Base-by-base conservation (phyloP, 2,113 vertebrate species). In the Tetraodon nigroviridis region DNA sequence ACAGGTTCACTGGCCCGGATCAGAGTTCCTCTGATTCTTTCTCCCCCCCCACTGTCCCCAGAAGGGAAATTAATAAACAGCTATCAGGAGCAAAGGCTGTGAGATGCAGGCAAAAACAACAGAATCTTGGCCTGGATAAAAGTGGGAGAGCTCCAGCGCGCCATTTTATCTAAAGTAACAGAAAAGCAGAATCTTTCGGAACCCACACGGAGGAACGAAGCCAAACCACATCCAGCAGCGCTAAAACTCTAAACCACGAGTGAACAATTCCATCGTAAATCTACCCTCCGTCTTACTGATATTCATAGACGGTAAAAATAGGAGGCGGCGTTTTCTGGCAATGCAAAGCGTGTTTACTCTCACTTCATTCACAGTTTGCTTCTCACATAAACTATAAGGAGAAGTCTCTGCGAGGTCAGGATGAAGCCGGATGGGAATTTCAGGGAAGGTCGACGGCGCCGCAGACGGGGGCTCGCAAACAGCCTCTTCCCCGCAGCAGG, bases 91-190 rank as follows among this genome's bases (percentile, higher is more conserved):
- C 55, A 27, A 52, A 61, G 71, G 53, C 7, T 37, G 45, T 69
- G 32, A 11, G 32, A 12, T 37, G 24, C 24, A 27, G 24, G 24
- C 24, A 27, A 27, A 27, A 27, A 27, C 24, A 27, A 5, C 7
- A 16, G 60, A 37, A 72, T 79, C 80, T 82, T 46, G 61, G 56
- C 53, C 19, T 3, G 54, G 21, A 47, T 54, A 47, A 46, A 63
- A 15, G 49, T 57, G 67, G 66, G 53, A 72, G 55, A 64, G 50
- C 37, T 76, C 80, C 67, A 60, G 1, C 24, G 60, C 73, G 56
- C 76, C 67, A 37, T 87, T 69, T 79, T 82, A 86, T 82, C 82
- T 67, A 69, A 73, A 83, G 50, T 7, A 11, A 82, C 73, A 81
- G 64, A 59, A 85, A 71, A 69, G 67, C 7, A 20, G 60, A 71